Evolutionary conservation across 2,888 invertebrate species (phyloP).

Genomic region (Nomada ferruginata): DNA sequence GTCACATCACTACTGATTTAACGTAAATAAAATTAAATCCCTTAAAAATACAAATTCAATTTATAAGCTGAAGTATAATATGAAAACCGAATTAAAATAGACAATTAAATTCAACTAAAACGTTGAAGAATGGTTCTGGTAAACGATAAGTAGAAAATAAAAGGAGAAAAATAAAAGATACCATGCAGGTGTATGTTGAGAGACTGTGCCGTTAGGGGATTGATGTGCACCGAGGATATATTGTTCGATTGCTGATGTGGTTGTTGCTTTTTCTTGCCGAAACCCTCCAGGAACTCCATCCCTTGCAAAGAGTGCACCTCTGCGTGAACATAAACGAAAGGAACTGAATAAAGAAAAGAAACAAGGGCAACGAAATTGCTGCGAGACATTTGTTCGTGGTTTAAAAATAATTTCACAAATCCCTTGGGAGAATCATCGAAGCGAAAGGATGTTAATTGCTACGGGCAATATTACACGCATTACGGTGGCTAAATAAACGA

Average conservation of each 20-base stretch:
- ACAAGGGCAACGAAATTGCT: constrained; percentile 4
- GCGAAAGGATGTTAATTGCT: too few species aligned
- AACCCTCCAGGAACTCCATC: constrained; percentile 84
- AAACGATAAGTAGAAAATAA: not conserved
- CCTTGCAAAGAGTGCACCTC: constrained; percentile 82
- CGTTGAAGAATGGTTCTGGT: not conserved
- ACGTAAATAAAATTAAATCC: too few species aligned
- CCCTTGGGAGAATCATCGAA: not conserved
- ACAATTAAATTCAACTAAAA: not conserved
- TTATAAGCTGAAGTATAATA: too few species aligned
- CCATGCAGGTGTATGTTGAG: constrained; percentile 83
- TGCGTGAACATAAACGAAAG: constrained; percentile 70
- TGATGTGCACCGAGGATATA: constrained; percentile 78
- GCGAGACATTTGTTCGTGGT: not conserved
- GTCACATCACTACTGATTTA: too few species aligned
- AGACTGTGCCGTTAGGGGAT: constrained; percentile 81
- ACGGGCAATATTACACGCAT: not conserved
- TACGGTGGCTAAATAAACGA: not conserved
- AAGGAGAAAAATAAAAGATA: constrained; percentile 64
- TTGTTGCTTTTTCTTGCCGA: constrained; percentile 82
- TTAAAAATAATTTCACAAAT: constrained; percentile 27
- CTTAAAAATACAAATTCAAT: too few species aligned
- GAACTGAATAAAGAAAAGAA: constrained; percentile 42
- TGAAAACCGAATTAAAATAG: too few species aligned
- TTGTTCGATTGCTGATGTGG: constrained; percentile 75